phyloP scores from a whole-genome alignment of 1,140 invertebrate genomes.

The Leptestheria dahalacensis region DNA sequence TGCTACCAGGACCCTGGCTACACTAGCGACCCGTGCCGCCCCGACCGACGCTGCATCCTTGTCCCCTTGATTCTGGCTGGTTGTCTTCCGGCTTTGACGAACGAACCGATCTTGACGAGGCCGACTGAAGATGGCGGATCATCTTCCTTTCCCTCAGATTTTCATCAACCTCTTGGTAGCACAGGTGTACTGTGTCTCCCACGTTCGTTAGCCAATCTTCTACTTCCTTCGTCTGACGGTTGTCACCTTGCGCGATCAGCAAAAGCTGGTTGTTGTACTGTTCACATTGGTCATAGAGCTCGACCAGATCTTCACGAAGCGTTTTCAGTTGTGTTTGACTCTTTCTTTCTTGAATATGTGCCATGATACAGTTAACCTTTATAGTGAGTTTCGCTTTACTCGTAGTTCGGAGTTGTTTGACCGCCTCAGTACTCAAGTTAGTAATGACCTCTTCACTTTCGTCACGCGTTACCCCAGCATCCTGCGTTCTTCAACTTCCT shows the following conservation, averaged over 20 bases:
- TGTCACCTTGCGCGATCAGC: not conserved
- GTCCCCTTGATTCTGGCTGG: not conserved
- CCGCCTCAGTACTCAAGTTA: not conserved
- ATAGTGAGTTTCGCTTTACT: not conserved
- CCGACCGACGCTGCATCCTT: not conserved
- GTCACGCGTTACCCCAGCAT: too few relatives aligned
- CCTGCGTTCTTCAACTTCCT: too few relatives aligned
- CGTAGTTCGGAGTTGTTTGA: not conserved
- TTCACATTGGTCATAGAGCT: not conserved
- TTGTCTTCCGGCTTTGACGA: too few relatives aligned
- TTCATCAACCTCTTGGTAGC: too few relatives aligned
- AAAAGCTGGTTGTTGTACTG: not conserved
- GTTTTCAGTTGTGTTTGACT: not conserved
- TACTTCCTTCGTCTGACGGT: too few relatives aligned
- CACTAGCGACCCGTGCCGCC: not conserved
- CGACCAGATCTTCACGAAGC: not conserved
- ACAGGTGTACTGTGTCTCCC: too few relatives aligned
- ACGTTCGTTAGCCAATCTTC: not conserved
- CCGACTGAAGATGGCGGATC: too few relatives aligned
- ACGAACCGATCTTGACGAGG: too few relatives aligned
- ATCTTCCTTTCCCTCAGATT: too few relatives aligned
- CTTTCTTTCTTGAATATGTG: not conserved
- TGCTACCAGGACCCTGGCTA: not conserved
- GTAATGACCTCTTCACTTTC: too few relatives aligned
- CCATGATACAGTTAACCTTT: not conserved